A percentile compares a stretch with the other conserved stretches of the same genome.
Evolutionary conservation across 1,140 invertebrate genomes (phyloP).

Genomic region (Littorina saxatilis): DNA sequence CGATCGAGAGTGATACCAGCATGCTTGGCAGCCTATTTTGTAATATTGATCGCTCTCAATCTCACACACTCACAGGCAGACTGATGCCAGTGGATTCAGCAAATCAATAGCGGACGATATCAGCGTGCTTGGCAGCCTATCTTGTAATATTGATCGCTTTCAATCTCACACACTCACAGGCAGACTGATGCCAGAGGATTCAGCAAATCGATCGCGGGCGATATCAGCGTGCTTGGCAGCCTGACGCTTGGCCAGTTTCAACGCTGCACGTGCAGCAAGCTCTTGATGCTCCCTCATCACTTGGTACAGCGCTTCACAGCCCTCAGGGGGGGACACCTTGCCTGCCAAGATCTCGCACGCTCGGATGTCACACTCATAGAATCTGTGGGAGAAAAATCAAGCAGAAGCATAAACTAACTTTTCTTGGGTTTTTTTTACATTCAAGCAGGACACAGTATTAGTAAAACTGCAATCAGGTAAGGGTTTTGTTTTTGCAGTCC

Average conservation of each 20-base stretch:
- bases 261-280: constrained; percentile 50
- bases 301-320: constrained; percentile 65
- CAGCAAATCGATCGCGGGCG: constrained; percentile 25
- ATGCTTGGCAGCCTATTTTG: constrained; percentile 51
- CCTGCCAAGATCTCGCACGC: constrained; percentile 67
- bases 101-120: constrained; percentile 30
- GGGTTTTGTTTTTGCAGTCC: too few species aligned
- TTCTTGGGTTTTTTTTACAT: constrained; percentile 56
- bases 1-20: constrained; percentile 30
- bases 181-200: constrained; percentile 35
- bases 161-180: constrained; percentile 41
- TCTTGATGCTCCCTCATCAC: constrained; percentile 63
- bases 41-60: too few species aligned
- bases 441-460: constrained; percentile 54
- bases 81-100: too few species aligned
- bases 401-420: too few species aligned
- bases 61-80: too few species aligned
- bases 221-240: constrained; percentile 48
- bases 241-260: constrained; percentile 59
- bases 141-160: too few species aligned
- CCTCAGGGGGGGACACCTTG: constrained; percentile 59
- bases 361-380: constrained; percentile 67
- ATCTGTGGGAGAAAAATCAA: too few species aligned
- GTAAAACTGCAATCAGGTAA: too few species aligned
- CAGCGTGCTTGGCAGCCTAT: constrained; percentile 52